Percentiles rank a stretch among this genome's conserved stretches.
phyloP scores from a whole-genome alignment of 2,113 vertebrate species.

The Actinemys pallida region DNA sequence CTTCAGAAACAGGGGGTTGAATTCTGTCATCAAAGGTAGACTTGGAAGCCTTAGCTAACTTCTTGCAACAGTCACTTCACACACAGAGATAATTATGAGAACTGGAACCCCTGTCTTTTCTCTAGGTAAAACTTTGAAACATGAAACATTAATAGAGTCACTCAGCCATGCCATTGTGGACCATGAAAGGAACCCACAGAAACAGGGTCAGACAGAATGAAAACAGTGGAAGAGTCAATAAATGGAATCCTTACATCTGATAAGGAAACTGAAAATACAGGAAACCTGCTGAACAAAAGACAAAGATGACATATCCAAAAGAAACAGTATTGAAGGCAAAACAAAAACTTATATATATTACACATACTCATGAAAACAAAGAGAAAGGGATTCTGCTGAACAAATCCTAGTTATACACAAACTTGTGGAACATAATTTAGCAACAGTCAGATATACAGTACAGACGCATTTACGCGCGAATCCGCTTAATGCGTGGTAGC shows the following conservation, averaged over 20 bases:
- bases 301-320: neutral
- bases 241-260: neutral
- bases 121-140: neutral
- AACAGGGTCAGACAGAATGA: fast-evolving
- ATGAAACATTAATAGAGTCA: neutral
- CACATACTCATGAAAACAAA: neutral
- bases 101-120: neutral
- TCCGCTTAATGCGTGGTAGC: too few species aligned
- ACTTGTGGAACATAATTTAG: neutral
- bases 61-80: neutral
- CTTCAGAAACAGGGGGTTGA: neutral
- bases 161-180: neutral
- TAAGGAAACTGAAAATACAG: neutral
- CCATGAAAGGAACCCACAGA: neutral
- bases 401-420: neutral
- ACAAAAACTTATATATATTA: neutral
- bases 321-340: neutral
- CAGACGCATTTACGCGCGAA: too few species aligned
- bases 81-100: neutral
- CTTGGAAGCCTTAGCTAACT: neutral
- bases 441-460: neutral
- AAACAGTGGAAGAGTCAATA: neutral
- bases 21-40: neutral
- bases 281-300: neutral
- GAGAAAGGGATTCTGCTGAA: neutral